phyloP scores from a whole-genome alignment of 1,140 invertebrate species.

The Drosophila burlai region DNA sequence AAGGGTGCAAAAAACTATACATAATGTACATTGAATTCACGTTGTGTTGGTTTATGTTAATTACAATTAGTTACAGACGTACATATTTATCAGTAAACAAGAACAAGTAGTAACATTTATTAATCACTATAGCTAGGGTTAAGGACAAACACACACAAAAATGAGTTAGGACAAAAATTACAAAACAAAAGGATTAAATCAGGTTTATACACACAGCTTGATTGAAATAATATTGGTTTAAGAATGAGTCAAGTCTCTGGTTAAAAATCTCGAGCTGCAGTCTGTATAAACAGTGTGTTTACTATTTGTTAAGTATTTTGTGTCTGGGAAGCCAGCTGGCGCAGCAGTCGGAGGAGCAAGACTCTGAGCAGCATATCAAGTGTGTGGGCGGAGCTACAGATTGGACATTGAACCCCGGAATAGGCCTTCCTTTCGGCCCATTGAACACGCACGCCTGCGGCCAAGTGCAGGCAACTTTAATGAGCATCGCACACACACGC shows the following conservation, averaged over 20 bases:
- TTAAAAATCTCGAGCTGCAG: background rate
- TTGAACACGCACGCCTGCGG: slow-evolving; percentile 69
- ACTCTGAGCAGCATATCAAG: slow-evolving; percentile 50
- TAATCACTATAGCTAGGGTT: slow-evolving; percentile 42
- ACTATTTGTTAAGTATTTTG: slow-evolving; percentile 8
- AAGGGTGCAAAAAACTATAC: slow-evolving; percentile 84
- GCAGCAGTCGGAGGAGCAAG: background rate
- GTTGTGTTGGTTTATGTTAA: slow-evolving; percentile 59
- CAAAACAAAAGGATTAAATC: slow-evolving; percentile 16
- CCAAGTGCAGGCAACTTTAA: slow-evolving; percentile 46
- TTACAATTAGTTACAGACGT: slow-evolving; percentile 72
- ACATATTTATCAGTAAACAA: slow-evolving; percentile 44
- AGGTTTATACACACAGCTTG: slow-evolving; percentile 22
- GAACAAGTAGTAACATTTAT: slow-evolving; percentile 59
- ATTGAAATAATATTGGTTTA: slow-evolving; percentile 5
- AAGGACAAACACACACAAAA: slow-evolving; percentile 40
- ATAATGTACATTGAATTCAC: slow-evolving; percentile 65
- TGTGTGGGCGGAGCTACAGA: slow-evolving; percentile 31
- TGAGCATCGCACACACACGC: slow-evolving; percentile 19
- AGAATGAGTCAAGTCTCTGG: slow-evolving; percentile 9
- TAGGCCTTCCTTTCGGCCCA: slow-evolving; percentile 51
- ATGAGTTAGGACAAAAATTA: slow-evolving; percentile 18
- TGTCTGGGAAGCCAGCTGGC: slow-evolving; percentile 13
- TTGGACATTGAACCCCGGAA: slow-evolving; percentile 57
- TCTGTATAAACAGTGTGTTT: slow-evolving; percentile 29